Conservation (phyloP, 2,113 vertebrate species). For the Hippocampus barbouri region DNA sequence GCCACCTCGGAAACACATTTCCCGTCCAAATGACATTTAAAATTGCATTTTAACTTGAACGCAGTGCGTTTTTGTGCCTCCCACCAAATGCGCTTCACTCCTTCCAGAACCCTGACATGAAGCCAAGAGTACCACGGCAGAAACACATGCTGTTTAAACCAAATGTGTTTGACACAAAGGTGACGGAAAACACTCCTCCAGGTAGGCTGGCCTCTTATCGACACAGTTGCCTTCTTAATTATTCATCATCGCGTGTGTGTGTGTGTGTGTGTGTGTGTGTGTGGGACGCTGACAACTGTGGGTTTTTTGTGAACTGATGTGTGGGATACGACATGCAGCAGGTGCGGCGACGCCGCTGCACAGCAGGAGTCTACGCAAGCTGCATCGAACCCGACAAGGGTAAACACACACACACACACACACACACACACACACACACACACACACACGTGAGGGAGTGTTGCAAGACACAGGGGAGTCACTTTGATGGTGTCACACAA, state of each 20-base stretch:
- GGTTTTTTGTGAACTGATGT: conserved; percentile 49
- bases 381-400: conserved; percentile 2
- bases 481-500: conserved; percentile 37
- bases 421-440: conserved; percentile 35
- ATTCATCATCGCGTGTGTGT: conserved; percentile 57
- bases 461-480: conserved; percentile 37
- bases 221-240: conserved; percentile 59
- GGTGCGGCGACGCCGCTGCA: conserved; percentile 42
- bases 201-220: conserved; percentile 54
- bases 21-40: neutral
- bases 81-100: neutral
- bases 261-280: conserved; percentile 18
- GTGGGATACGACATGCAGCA: conserved; percentile 52
- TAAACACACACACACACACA: conserved; percentile 33
- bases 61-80: neutral
- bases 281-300: conserved; percentile 25
- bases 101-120: conserved; percentile 16
- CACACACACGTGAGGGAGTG: conserved; percentile 21
- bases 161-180: conserved; percentile 51
- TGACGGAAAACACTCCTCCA: conserved; percentile 45
- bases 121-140: conserved; percentile 23
- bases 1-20: no score
- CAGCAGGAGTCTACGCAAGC: conserved; percentile 43
- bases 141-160: conserved; percentile 49
- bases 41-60: neutral